A percentile compares a stretch with the other conserved stretches of the same genome.
These are phyloP conservation scores for Drosophila borborema DNA, from an alignment of 2,888 invertebrate species.

Conservation along the genomic window DNA sequence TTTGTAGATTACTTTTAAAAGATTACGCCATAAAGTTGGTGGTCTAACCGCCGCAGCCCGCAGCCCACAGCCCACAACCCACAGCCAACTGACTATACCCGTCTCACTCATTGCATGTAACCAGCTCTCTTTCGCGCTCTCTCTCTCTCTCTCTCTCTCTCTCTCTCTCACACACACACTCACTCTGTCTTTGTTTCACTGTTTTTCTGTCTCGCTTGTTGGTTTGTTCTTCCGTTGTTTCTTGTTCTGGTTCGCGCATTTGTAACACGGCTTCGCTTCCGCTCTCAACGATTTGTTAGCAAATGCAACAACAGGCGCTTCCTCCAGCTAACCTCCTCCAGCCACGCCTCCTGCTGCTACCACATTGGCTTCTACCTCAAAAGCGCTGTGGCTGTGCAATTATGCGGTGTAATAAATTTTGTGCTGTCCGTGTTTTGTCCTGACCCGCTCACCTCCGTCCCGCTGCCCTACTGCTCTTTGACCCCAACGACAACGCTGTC, in stretches of 20 bases:
- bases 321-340: constrained; percentile 17
- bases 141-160: background rate
- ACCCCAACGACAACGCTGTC: constrained; percentile 54
- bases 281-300: constrained; percentile 76
- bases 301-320: constrained; percentile 76
- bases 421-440: constrained; percentile 66
- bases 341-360: constrained; percentile 1
- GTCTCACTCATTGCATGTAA: constrained; percentile 4
- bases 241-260: constrained; percentile 77
- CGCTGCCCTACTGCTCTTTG: background rate
- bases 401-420: constrained; percentile 81
- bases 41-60: constrained; percentile 57
- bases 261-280: constrained; percentile 78
- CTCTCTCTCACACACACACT: background rate
- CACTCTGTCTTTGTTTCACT: background rate
- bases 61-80: constrained; percentile 1
- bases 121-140: background rate
- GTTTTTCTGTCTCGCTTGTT: constrained; percentile 11
- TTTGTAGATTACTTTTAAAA: constrained; percentile 80
- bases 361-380: constrained; percentile 63
- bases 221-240: constrained; percentile 34
- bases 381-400: constrained; percentile 78
- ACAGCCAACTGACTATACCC: background rate
- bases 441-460: background rate
- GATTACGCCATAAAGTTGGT: constrained; percentile 79